These are phyloP conservation scores for Anolis sagrei DNA, from an alignment of 2,113 vertebrate genomes.

Conservation along the genomic window DNA sequence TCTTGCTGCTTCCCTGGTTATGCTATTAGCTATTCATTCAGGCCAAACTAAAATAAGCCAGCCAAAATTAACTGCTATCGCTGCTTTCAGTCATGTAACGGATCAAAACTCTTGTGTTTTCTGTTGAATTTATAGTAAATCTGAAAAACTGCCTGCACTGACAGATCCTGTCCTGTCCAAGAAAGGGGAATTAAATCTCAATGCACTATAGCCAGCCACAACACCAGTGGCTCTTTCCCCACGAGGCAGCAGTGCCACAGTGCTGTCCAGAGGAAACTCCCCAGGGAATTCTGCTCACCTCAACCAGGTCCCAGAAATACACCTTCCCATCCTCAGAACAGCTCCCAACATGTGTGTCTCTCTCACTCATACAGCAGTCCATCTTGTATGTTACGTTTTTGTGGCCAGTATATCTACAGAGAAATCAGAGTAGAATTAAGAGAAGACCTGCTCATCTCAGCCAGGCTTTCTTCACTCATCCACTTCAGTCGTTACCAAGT, in stretches of 20 bases:
- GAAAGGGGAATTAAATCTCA: not conserved
- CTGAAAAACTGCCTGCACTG: too few species aligned
- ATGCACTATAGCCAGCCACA: not conserved
- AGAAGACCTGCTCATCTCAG: not conserved
- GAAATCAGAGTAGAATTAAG: accelerated
- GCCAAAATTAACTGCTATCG: not conserved
- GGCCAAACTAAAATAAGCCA: not conserved
- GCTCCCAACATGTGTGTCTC: constrained; percentile 89
- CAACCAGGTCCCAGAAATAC: constrained; percentile 94
- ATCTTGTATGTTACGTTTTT: constrained; percentile 89
- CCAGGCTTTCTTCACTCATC: not conserved
- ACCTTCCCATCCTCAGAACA: constrained; percentile 93
- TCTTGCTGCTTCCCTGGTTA: not conserved
- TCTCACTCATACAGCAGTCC: constrained; percentile 90
- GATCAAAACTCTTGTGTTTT: not conserved
- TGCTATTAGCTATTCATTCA: not conserved
- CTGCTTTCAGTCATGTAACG: not conserved
- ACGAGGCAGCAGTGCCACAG: not conserved
- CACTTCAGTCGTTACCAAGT: too few species aligned
- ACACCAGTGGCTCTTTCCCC: not conserved
- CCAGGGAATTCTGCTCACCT: constrained; percentile 75
- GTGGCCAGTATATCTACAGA: constrained; percentile 86
- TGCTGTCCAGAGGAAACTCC: not conserved
- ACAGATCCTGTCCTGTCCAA: not conserved
- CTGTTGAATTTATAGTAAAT: not conserved